Evolutionary conservation across 37 sponge, comb jelly and placozoan species (phyloP).

Genomic region (Haliclona indistincta): DNA sequence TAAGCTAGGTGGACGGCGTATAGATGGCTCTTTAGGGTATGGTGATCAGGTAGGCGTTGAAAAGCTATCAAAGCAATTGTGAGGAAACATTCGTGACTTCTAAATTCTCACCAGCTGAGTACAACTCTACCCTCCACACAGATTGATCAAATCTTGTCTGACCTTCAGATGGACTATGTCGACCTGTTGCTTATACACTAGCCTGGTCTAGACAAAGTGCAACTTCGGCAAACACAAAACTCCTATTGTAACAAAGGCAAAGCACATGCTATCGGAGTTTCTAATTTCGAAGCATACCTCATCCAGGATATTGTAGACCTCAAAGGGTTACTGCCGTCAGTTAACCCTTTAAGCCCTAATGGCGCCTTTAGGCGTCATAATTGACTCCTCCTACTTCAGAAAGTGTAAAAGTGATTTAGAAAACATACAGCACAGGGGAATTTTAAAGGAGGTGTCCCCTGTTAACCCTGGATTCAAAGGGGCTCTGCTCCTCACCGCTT

Average conservation of each 20-base stretch:
- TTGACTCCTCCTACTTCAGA: no score
- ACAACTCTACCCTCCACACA: slow-evolving; percentile 15
- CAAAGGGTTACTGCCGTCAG: no score
- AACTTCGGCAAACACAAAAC: slow-evolving; percentile 10
- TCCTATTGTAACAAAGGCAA: slow-evolving; percentile 1
- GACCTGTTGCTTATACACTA: slow-evolving; percentile 29
- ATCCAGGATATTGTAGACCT: background rate
- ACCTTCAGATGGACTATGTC: slow-evolving; percentile 21
- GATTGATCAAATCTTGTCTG: background rate
- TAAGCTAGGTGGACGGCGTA: slow-evolving; percentile 11
- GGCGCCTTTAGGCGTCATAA: no score
- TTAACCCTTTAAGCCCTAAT: no score
- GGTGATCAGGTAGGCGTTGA: slow-evolving; percentile 14
- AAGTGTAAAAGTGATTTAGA: no score
- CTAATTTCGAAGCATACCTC: slow-evolving; percentile 21
- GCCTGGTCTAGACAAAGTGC: background rate
- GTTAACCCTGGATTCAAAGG: no score
- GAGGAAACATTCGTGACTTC: slow-evolving; percentile 22
- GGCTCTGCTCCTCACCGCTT: no score
- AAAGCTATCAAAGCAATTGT: no score
- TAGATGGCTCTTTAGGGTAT: slow-evolving; percentile 6
- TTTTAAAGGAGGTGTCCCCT: no score
- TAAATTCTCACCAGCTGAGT: slow-evolving; percentile 18
- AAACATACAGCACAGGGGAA: no score
- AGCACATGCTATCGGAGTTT: slow-evolving; percentile 31